phyloP scores from a whole-genome alignment of 2,888 invertebrate genomes.

The Hemicrepidius hirtus region DNA sequence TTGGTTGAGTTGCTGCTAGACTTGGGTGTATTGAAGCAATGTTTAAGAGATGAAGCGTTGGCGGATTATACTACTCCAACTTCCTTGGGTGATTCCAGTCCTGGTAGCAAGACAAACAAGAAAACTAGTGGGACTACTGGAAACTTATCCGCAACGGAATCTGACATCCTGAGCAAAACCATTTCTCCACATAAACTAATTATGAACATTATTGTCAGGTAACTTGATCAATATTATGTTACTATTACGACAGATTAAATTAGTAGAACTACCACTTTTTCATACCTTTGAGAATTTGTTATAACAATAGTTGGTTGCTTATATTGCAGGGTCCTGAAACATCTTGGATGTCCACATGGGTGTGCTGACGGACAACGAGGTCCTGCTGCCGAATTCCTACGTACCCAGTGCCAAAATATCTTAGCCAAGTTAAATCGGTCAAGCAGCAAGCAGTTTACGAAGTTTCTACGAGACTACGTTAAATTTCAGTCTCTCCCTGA shows the following conservation, averaged over 20 bases:
- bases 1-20: conserved; percentile 94
- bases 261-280: no score
- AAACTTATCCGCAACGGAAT: conserved; percentile 67
- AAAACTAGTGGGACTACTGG: conserved; percentile 52
- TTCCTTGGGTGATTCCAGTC: conserved; percentile 47
- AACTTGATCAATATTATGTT: conserved; percentile 40
- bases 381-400: conserved; percentile 91
- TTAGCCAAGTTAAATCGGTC: conserved; percentile 84
- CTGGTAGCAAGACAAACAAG: conserved; percentile 62
- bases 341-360: conserved; percentile 96
- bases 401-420: conserved; percentile 89
- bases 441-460: conserved; percentile 79
- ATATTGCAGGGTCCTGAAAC: conserved; percentile 87
- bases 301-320: conserved; percentile 52
- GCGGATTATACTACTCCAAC: conserved; percentile 57
- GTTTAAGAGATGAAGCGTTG: conserved; percentile 73
- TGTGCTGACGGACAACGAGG: conserved; percentile 91
- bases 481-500: conserved; percentile 86
- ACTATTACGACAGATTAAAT: no score
- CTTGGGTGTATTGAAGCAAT: conserved; percentile 85
- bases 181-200: conserved; percentile 82
- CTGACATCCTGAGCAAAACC: conserved; percentile 73
- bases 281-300: no score
- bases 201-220: conserved; percentile 82
- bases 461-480: conserved; percentile 84